phyloP scores from a whole-genome alignment of 2,888 invertebrate genomes.

The Mesorhabditis belari region DNA sequence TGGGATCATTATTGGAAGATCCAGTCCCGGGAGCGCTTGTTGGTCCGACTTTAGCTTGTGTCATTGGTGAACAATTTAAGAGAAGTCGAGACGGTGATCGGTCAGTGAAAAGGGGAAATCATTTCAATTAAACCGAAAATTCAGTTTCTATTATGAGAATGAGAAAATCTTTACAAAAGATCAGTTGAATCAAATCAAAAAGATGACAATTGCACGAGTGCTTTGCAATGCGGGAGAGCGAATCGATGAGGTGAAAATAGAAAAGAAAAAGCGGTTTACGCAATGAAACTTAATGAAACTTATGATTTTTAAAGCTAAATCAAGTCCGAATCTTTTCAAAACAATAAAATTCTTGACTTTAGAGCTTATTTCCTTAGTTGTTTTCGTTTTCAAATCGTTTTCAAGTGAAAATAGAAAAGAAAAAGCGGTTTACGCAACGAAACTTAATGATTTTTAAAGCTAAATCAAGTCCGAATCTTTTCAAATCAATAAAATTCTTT shows the following conservation, averaged over 20 bases:
- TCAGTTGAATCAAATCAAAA: slow-evolving; percentile 74
- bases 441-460: no score
- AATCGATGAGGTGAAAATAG: slow-evolving; percentile 8
- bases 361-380: background rate
- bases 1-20: slow-evolving; percentile 57
- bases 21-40: slow-evolving; percentile 56
- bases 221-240: slow-evolving; percentile 36
- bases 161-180: slow-evolving; percentile 74
- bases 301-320: background rate
- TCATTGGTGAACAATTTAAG: slow-evolving; percentile 58
- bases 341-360: background rate
- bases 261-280: no score
- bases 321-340: background rate
- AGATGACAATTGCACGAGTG: slow-evolving; percentile 67
- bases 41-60: slow-evolving; percentile 58
- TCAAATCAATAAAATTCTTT: background rate
- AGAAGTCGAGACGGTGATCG: slow-evolving; percentile 57
- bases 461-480: background rate
- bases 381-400: slow-evolving; percentile 3
- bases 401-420: no score
- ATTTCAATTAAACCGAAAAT: slow-evolving; percentile 1
- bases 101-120: slow-evolving; percentile 3
- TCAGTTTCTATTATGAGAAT: slow-evolving; percentile 87
- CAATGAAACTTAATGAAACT: no score
- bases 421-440: no score